Conservation (phyloP, 2,113 vertebrate species). For the Thomomys bottae region DNA sequence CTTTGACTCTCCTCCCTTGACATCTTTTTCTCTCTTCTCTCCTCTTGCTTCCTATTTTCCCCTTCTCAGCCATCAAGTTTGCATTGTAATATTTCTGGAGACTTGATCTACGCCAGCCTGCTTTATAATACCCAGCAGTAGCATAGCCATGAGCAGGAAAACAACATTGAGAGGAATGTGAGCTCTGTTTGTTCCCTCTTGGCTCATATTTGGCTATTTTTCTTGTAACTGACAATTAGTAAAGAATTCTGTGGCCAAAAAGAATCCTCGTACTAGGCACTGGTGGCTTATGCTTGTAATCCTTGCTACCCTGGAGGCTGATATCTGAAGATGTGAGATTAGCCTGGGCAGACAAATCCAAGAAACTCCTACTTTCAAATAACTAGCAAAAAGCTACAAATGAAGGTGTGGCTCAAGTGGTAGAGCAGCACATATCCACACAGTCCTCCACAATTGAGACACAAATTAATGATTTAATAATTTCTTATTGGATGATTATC, state of each 20-base stretch:
- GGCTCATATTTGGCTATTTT: neutral
- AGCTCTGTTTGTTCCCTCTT: neutral
- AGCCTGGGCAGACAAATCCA: too few species aligned
- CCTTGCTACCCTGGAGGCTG: too few species aligned
- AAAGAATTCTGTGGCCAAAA: conserved; percentile 3
- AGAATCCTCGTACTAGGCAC: too few species aligned
- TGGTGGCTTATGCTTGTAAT: too few species aligned
- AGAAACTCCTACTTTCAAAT: too few species aligned
- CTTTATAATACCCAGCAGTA: too few species aligned
- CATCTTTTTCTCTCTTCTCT: too few species aligned
- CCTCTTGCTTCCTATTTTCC: neutral
- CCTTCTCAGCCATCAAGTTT: neutral
- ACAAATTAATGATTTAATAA: conserved; percentile 25
- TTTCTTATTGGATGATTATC: neutral
- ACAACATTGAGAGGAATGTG: neutral
- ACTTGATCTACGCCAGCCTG: neutral
- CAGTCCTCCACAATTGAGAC: neutral
- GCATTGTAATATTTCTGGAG: neutral
- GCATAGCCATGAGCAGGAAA: neutral
- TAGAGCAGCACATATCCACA: too few species aligned
- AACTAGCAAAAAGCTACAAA: too few species aligned
- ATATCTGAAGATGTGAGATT: too few species aligned
- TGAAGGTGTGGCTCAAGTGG: too few species aligned
- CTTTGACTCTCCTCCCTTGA: neutral
- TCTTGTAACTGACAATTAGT: neutral